phyloP scores from a whole-genome alignment of 64 coral and sea anemone genomes.

The Catalaphyllia jardinei region DNA sequence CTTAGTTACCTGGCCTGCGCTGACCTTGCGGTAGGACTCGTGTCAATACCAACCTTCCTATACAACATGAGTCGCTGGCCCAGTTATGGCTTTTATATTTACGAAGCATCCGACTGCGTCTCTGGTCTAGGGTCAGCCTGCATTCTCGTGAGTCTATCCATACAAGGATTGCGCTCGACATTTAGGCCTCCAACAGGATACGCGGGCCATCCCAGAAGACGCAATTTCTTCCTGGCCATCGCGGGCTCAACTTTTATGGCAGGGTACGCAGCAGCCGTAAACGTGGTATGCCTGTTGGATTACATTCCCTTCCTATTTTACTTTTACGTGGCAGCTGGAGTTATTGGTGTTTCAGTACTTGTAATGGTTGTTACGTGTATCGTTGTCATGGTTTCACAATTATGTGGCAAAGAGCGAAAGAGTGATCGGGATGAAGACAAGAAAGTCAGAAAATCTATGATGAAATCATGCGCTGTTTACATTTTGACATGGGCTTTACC shows the following conservation, averaged over 20 bases:
- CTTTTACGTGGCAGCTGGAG: conserved; percentile 34
- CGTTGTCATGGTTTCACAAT: conserved; percentile 13
- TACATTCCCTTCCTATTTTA: conserved; percentile 24
- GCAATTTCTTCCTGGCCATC: conserved; percentile 1
- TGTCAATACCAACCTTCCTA: conserved; percentile 49
- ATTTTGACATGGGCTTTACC: conserved; percentile 53
- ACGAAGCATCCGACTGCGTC: conserved; percentile 43
- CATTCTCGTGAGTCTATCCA: conserved; percentile 31
- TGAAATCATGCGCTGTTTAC: conserved; percentile 26
- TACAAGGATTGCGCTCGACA: conserved; percentile 20
- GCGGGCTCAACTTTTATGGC: conserved; percentile 16
- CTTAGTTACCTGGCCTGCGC: conserved; percentile 28
- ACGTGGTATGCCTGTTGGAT: conserved; percentile 46
- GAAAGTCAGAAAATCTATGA: conserved; percentile 6
- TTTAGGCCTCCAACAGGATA: conserved; percentile 10
- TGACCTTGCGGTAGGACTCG: conserved; percentile 48
- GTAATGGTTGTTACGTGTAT: conserved; percentile 7
- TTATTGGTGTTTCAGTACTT: background rate
- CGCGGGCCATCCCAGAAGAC: conserved; percentile 7
- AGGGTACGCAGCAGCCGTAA: conserved; percentile 2
- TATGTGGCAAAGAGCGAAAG: background rate
- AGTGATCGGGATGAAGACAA: background rate
- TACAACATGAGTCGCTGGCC: conserved; percentile 63
- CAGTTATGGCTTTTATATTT: conserved; percentile 9
- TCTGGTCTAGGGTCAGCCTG: conserved; percentile 37